Percentiles rank a stretch among this genome's conserved stretches.
Evolutionary conservation across 2,797 vertebrate genomes (phyloP).

Genomic region (Thamnophis elegans): DNA sequence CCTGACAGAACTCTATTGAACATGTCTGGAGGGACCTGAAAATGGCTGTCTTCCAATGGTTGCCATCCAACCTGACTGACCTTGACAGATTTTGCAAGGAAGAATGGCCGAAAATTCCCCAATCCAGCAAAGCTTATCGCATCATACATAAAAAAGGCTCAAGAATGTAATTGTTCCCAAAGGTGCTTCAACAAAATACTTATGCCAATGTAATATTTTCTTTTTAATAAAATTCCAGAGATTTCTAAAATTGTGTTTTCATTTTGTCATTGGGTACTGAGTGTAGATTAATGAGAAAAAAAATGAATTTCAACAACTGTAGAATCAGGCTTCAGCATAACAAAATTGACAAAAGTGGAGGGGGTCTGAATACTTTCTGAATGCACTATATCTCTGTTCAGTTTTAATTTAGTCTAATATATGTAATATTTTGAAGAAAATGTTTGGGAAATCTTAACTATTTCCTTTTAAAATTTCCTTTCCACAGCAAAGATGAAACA

Average conservation of each 20-base stretch:
- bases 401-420: neutral
- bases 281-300: neutral
- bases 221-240: neutral
- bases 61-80: too few relatives aligned
- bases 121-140: too few relatives aligned
- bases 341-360: neutral
- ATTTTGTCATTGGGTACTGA: neutral
- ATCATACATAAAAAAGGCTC: too few relatives aligned
- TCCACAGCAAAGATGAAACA: conserved; percentile 70
- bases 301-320: neutral
- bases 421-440: neutral
- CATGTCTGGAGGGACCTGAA: too few relatives aligned
- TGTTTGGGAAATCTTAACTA: neutral
- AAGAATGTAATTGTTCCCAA: too few relatives aligned
- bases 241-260: neutral
- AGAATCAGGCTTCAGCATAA: neutral
- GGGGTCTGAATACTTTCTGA: neutral
- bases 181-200: neutral
- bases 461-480: conserved; percentile 6
- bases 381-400: neutral
- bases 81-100: too few relatives aligned
- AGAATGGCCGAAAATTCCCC: too few relatives aligned
- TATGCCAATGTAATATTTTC: neutral
- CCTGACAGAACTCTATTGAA: too few relatives aligned
- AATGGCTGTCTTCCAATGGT: too few relatives aligned